Percentiles rank a stretch among this genome's conserved stretches.
phyloP scores from a whole-genome alignment of 2,113 vertebrate genomes.

The Scortum barcoo region DNA sequence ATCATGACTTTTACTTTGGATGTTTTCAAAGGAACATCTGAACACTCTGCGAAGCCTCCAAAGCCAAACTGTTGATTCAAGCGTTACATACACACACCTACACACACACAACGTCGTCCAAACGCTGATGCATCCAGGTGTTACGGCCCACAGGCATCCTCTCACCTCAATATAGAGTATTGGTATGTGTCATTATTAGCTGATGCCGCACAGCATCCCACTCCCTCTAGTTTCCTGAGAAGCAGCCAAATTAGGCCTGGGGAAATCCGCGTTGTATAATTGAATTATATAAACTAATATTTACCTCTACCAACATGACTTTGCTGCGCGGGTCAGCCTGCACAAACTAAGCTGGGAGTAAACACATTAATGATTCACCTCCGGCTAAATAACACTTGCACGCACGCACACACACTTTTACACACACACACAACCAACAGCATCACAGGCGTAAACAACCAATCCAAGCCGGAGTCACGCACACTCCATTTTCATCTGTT shows the following conservation, averaged over 20 bases:
- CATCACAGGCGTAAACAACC: conserved; percentile 25
- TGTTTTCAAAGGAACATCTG: conserved; percentile 2
- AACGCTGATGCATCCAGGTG: conserved; percentile 20
- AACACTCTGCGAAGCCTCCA: background rate
- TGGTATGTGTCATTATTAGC: background rate
- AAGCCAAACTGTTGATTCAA: conserved; percentile 35
- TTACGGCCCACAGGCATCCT: conserved; percentile 33
- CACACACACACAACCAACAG: conserved; percentile 7
- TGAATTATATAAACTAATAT: conserved; percentile 42
- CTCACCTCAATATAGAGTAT: background rate
- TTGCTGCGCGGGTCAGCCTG: conserved; percentile 18
- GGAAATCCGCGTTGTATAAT: conserved; percentile 36
- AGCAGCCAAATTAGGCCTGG: conserved; percentile 23
- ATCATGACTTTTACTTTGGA: background rate
- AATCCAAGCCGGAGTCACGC: conserved; percentile 1
- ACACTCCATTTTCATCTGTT: conserved; percentile 34
- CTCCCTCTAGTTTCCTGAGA: conserved; percentile 11
- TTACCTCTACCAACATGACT: background rate
- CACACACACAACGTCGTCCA: conserved; percentile 9
- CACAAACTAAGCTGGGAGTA: conserved; percentile 30
- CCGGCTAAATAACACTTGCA: conserved; percentile 21
- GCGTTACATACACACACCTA: conserved; percentile 9
- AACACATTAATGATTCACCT: conserved; percentile 69
- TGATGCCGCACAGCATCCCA: conserved; percentile 14
- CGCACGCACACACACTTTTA: conserved; percentile 8